phyloP scores from a whole-genome alignment of 2,888 invertebrate species.

The Cerceris rybyensis region DNA sequence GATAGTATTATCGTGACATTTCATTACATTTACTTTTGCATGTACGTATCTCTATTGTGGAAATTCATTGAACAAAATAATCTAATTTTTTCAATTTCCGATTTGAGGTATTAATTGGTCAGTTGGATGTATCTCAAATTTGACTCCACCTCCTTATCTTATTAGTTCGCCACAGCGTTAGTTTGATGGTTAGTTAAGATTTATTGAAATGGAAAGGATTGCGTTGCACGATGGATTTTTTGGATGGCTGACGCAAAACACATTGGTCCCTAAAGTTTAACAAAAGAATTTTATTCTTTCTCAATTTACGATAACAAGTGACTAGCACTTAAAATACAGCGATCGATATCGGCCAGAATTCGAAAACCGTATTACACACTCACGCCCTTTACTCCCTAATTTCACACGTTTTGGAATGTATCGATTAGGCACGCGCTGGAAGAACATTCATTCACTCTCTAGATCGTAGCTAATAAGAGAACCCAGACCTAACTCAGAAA shows the following conservation, averaged over 20 bases:
- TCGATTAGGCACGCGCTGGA: slow-evolving; percentile 58
- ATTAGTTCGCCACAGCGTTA: too few relatives aligned
- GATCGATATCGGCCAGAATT: slow-evolving; percentile 67
- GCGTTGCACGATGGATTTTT: background rate
- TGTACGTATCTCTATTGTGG: too few relatives aligned
- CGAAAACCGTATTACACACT: slow-evolving; percentile 53
- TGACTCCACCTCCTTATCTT: too few relatives aligned
- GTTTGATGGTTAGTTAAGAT: too few relatives aligned
- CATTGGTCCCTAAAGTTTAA: slow-evolving; percentile 60
- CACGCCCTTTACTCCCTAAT: slow-evolving; percentile 41
- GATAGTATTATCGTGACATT: too few relatives aligned
- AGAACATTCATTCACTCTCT: slow-evolving; percentile 49
- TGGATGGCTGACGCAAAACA: background rate
- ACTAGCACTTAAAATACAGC: slow-evolving; percentile 79
- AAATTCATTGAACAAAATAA: too few relatives aligned
- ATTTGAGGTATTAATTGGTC: too few relatives aligned
- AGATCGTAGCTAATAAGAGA: slow-evolving; percentile 7
- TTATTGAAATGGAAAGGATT: too few relatives aligned
- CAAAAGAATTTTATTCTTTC: slow-evolving; percentile 78
- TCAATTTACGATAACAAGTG: slow-evolving; percentile 79
- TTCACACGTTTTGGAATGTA: slow-evolving; percentile 64
- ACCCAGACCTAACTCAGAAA: slow-evolving; percentile 10
- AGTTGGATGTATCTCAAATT: too few relatives aligned
- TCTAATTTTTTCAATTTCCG: too few relatives aligned
- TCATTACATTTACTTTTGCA: too few relatives aligned